These are phyloP conservation scores for Drosophila kanapiae DNA, from an alignment of 1,140 invertebrate species.

Conservation along the genomic window DNA sequence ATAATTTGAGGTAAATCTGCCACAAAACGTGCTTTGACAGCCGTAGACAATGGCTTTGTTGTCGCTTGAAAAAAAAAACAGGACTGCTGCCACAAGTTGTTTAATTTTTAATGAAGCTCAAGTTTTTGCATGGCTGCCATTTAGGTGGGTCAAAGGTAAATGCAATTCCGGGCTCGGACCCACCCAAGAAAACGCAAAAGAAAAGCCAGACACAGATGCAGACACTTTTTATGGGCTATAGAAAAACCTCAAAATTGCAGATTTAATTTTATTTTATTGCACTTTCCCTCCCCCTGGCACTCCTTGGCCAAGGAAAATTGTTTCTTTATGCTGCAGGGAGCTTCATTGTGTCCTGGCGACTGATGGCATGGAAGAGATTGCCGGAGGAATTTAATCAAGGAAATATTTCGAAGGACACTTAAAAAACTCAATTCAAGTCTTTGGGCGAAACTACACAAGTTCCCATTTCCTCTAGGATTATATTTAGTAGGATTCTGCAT, in stretches of 20 bases:
- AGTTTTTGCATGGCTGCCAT: conserved; percentile 71
- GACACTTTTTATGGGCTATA: conserved; percentile 77
- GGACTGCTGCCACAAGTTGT: conserved; percentile 44
- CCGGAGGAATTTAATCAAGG: conserved; percentile 40
- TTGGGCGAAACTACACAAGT: not conserved
- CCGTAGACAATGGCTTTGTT: conserved; percentile 29
- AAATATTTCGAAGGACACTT: conserved; percentile 37
- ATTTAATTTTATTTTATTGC: conserved; percentile 84
- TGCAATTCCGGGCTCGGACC: conserved; percentile 27
- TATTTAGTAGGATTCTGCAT: conserved; percentile 31
- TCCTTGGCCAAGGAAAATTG: conserved; percentile 63
- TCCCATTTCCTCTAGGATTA: conserved; percentile 1
- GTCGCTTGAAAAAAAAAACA: not conserved
- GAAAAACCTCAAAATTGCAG: conserved; percentile 80
- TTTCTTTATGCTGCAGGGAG: conserved; percentile 60
- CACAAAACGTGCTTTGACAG: conserved; percentile 66
- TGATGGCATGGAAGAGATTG: conserved; percentile 39
- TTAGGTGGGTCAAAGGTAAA: conserved; percentile 74
- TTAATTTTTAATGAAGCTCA: conserved; percentile 76
- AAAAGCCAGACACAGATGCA: conserved; percentile 59
- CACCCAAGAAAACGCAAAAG: conserved; percentile 13
- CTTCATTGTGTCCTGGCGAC: conserved; percentile 36
- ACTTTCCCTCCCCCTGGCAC: conserved; percentile 25
- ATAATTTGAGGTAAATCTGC: conserved; percentile 63
- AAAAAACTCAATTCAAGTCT: conserved; percentile 12